Evolutionary conservation across 2,113 vertebrate species (phyloP), one percentile per base, ranked within the genome.

Genomic region (Microcebus murinus): DNA sequence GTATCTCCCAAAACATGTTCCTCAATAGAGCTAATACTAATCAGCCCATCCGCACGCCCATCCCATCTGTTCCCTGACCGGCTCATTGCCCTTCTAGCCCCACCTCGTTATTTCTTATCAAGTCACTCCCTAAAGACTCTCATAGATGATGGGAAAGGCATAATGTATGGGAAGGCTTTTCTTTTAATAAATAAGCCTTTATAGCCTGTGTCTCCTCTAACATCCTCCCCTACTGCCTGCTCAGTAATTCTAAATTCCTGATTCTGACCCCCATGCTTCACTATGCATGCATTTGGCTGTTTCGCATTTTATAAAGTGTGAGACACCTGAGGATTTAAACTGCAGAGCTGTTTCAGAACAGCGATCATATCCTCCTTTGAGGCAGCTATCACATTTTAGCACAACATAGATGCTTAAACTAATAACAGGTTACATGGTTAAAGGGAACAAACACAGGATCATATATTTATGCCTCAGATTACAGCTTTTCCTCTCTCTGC

Each of bases 381-480:
- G 63, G 90, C 39, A 65, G 71, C 77, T 77, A 8, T 87, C n/a
- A 74, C 68, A 39, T 52, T 80, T 87, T 3, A 94, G 94, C 39
- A 71, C 83, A 81, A 80, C 91, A 95, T 0, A 94, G 96, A 94
- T 91, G 91, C 96, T 95, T 96, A 97, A 65, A 25, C 92, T 97
- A 94, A 98, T 96, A 31, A 95, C 84, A 82, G 93, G 94, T 59
- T 81, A 55, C 68, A 8, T 3, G 29, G 91, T 34, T 94, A 76
- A 34, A 87, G 68, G 73, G 94, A 96, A 61, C 50, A 65, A 88
- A 93, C 82, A 50, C 42, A 52, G 74, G 90, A 90, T 76, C 42
- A 0, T 88, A 29, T 90, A 96, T 23, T 93, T 95, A 95, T 36
- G 65, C 79, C 84, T 82, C 59, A 73, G 94, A 97, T 95, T 97